Evolutionary conservation across 2,113 vertebrate genomes (phyloP).

Genomic region (Poeciliopsis retropinna): DNA sequence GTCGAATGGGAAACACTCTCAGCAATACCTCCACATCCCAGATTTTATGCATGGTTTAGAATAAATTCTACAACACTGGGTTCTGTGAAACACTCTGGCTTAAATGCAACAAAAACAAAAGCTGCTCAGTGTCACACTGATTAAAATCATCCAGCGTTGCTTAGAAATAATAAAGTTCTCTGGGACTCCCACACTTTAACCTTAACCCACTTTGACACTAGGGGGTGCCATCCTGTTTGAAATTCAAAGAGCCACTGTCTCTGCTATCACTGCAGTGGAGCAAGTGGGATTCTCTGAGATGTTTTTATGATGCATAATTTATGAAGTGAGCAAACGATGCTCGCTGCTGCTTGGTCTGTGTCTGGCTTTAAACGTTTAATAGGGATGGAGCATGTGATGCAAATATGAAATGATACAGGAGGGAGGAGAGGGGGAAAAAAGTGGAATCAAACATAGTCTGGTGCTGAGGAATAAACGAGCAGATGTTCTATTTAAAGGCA

Average conservation of each 20-base stretch:
- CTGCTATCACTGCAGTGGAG: constrained; percentile 23
- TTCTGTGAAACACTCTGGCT: background rate
- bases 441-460: background rate
- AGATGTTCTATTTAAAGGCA: constrained; percentile 23
- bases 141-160: background rate
- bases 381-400: constrained; percentile 14
- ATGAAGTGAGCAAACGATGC: constrained; percentile 53
- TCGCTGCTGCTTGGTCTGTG: constrained; percentile 30
- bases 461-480: background rate
- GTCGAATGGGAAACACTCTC: constrained; percentile 6
- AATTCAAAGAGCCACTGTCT: constrained; percentile 48
- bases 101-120: background rate
- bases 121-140: background rate
- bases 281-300: constrained; percentile 43
- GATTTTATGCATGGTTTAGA: background rate
- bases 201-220: constrained; percentile 56
- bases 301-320: constrained; percentile 67
- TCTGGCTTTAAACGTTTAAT: constrained; percentile 55
- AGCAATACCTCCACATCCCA: background rate
- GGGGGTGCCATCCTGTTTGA: constrained; percentile 77
- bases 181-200: no score
- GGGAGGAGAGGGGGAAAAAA: background rate
- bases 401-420: constrained; percentile 27
- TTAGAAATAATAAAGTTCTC: background rate
- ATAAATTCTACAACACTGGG: background rate